phyloP scores from a whole-genome alignment of 2,797 vertebrate species.

The Pelobates cultripes region DNA sequence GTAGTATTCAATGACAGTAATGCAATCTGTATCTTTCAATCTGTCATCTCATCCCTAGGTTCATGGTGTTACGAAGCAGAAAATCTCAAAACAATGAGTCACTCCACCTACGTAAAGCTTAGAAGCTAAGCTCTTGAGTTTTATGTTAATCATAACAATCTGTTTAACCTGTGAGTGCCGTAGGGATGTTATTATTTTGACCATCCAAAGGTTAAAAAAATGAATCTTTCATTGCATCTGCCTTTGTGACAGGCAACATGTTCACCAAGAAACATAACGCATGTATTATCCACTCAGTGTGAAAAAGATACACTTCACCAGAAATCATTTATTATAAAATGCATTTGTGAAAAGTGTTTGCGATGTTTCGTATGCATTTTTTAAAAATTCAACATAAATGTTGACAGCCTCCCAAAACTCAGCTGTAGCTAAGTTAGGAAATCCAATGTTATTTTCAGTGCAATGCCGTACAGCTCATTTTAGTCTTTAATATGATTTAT shows the following conservation, averaged over 20 bases:
- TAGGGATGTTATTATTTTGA: background rate
- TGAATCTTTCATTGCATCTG: background rate
- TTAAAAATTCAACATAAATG: too few species aligned
- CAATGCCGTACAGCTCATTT: background rate
- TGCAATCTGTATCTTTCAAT: constrained; percentile 48
- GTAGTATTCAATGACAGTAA: constrained; percentile 46
- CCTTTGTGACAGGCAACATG: too few species aligned
- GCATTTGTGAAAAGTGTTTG: too few species aligned
- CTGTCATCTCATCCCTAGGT: constrained; percentile 46
- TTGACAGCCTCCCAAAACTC: too few species aligned
- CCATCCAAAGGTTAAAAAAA: background rate
- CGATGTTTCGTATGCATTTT: too few species aligned
- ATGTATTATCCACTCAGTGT: too few species aligned
- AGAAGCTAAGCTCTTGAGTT: background rate
- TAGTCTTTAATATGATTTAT: background rate
- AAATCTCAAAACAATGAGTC: constrained; percentile 53
- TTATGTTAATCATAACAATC: constrained; percentile 27
- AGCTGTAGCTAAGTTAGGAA: too few species aligned
- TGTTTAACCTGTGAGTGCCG: background rate
- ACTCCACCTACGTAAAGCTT: constrained; percentile 38
- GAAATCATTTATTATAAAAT: too few species aligned
- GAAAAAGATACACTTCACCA: too few species aligned
- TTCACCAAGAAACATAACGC: too few species aligned
- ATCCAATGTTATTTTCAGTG: too few species aligned
- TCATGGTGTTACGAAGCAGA: constrained; percentile 44